A percentile compares a stretch with the other conserved stretches of the same genome.
phyloP scores from a whole-genome alignment of 2,113 vertebrate genomes.

The Psilopsiagon aurifrons region DNA sequence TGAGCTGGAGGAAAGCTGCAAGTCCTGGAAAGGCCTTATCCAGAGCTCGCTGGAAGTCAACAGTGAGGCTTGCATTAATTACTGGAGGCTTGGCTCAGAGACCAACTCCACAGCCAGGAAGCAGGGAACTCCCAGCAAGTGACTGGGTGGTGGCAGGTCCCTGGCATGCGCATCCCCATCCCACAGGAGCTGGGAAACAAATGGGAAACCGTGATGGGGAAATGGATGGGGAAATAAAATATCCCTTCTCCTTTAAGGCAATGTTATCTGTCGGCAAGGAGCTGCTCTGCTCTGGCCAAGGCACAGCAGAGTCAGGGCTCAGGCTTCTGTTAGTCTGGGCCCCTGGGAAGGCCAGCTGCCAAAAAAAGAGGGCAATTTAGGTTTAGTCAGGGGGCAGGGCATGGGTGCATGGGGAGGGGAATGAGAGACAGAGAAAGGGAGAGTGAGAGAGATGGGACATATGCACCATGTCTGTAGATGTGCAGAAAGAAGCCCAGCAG shows the following conservation, averaged over 20 bases:
- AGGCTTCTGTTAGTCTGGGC: slow-evolving; percentile 41
- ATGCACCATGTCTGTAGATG: not conserved
- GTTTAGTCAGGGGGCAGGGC: not conserved
- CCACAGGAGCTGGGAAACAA: not conserved
- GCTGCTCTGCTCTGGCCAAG: not conserved
- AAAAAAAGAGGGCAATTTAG: slow-evolving; percentile 13
- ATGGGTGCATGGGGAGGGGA: not conserved
- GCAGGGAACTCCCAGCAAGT: not conserved
- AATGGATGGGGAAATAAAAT: not conserved
- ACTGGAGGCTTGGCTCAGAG: not conserved
- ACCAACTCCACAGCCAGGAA: not conserved
- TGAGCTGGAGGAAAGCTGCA: slow-evolving; percentile 20
- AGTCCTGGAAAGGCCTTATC: slow-evolving; percentile 50
- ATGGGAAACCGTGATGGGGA: not conserved
- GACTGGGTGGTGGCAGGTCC: not conserved
- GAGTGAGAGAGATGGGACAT: not conserved
- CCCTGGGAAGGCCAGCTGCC: slow-evolving; percentile 39
- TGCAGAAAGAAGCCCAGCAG: not conserved
- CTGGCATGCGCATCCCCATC: not conserved
- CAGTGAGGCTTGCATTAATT: slow-evolving; percentile 9
- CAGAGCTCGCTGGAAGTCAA: slow-evolving; percentile 5
- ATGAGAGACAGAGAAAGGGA: not conserved
- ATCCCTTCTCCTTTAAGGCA: slow-evolving; percentile 56
- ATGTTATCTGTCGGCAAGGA: not conserved
- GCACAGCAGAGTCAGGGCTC: slow-evolving; percentile 10